These are phyloP conservation scores for Drosophila insularis DNA, from an alignment of 1,140 invertebrate genomes.

Conservation along the genomic window DNA sequence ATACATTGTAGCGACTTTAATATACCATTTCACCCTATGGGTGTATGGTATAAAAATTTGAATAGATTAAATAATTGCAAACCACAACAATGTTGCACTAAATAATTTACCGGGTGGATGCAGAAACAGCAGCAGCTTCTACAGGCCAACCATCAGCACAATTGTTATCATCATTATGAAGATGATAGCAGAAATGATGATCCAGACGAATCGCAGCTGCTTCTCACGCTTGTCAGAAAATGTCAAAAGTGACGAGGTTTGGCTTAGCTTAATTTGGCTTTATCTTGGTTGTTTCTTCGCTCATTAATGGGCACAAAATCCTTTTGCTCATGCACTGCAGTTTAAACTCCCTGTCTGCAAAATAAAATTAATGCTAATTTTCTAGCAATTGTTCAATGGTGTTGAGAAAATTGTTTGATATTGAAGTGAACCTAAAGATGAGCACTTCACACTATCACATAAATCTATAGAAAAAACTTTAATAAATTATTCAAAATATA, in stretches of 20 bases:
- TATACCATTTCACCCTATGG: too few species aligned
- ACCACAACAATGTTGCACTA: neutral
- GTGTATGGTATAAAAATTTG: too few species aligned
- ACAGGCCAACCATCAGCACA: conserved; percentile 16
- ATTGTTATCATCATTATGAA: neutral
- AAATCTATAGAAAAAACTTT: too few species aligned
- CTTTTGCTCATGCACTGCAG: neutral
- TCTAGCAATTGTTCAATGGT: neutral
- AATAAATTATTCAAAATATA: too few species aligned
- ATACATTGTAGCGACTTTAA: too few species aligned
- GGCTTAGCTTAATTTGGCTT: too few species aligned
- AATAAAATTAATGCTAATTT: neutral
- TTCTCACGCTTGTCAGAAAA: conserved; percentile 80
- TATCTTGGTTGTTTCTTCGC: conserved; percentile 23
- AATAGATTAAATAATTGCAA: too few species aligned
- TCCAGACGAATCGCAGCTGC: conserved; percentile 24
- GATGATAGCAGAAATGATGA: neutral
- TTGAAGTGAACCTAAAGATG: neutral
- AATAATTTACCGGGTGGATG: too few species aligned
- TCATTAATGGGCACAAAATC: neutral
- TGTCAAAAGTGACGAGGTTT: conserved; percentile 67
- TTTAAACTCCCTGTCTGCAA: neutral
- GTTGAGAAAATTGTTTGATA: neutral
- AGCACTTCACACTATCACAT: neutral
- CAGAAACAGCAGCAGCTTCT: too few species aligned